A percentile compares a stretch with the other conserved stretches of the same genome.
phyloP scores from a whole-genome alignment of 2,113 vertebrate species.

The Pluvianellus socialis region DNA sequence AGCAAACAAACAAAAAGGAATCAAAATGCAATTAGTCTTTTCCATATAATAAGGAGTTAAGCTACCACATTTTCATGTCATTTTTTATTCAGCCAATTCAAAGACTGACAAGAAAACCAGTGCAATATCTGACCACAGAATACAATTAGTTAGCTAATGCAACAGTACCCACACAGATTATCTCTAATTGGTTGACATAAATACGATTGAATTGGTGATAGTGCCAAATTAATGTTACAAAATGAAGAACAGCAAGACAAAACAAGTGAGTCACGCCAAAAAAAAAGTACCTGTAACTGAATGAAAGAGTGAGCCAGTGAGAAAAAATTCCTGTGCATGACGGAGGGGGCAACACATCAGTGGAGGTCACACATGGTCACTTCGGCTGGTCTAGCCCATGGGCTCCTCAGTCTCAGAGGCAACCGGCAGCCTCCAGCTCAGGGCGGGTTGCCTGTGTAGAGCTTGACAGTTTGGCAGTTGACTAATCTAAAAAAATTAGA shows the following conservation, averaged over 20 bases:
- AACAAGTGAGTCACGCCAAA: neutral
- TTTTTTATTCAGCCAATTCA: neutral
- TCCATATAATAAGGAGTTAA: neutral
- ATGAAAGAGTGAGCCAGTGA: neutral
- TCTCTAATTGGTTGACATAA: neutral
- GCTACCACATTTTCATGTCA: neutral
- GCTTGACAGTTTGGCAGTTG: neutral
- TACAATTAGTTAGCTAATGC: neutral
- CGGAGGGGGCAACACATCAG: fast-evolving
- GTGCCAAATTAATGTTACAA: neutral
- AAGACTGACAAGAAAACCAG: neutral
- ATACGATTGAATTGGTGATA: neutral
- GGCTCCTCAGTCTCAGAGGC: neutral
- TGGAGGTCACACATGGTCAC: neutral
- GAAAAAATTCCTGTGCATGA: neutral
- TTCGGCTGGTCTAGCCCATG: neutral
- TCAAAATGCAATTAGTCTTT: neutral
- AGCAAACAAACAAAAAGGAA: neutral
- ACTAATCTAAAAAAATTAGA: neutral
- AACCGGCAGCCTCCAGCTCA: neutral
- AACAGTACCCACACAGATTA: neutral
- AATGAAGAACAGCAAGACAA: neutral
- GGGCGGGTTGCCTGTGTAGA: neutral
- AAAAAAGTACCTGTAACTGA: neutral
- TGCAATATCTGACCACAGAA: neutral